Base-by-base conservation (phyloP, 2,888 invertebrate genomes). In the Diaperis boleti region DNA sequence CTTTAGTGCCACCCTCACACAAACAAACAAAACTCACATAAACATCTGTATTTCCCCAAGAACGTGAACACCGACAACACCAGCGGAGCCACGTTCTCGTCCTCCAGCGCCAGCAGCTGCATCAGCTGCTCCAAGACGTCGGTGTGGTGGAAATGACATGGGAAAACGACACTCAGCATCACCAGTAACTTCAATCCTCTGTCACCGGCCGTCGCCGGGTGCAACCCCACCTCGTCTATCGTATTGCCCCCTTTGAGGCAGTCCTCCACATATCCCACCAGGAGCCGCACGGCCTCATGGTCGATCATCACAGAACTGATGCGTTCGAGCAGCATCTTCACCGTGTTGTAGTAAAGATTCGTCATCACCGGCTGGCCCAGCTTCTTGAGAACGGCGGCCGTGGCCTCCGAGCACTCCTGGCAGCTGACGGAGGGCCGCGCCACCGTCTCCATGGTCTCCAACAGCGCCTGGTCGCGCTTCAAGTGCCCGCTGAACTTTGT, bases 271-370 rank as follows among this genome's bases (percentile, higher is more conserved):
- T 81, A 82, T 8, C 81, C 78, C 8, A 69, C 69, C 14, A 90
- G 82, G 75, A 93, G 88, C 66, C 90, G 87, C 71, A 97, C 86
- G 0, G 96, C 92, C 66, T 92, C 91, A 73, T 91, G 91, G 79
- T 98, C 98, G 7, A 98, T 92, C 92, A 98, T 95, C 3, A 98
- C 96, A 0, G 96, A 96, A 66, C 96, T 96, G 8, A 96, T 92
- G 61, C 98, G 87, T 81, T 98, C 98, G 59, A 98, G 83, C 42
- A 98, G 82, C 89, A 95, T 95, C 84, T 98, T 98, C 33, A 98
- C 93, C 0, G 95, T 96, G 79, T 95, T 96, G 83, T 97, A 97
- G 81, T 97, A 95, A 26, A 95, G 83, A 82, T 97, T 96, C 1
- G 96, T 95, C 91, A 96, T 96, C 1, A 95, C 92, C 0, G 96